A percentile compares a stretch with the other conserved stretches of the same genome.
Conservation (phyloP, 1,140 invertebrate species). For the Hylyphantes graminicola region DNA sequence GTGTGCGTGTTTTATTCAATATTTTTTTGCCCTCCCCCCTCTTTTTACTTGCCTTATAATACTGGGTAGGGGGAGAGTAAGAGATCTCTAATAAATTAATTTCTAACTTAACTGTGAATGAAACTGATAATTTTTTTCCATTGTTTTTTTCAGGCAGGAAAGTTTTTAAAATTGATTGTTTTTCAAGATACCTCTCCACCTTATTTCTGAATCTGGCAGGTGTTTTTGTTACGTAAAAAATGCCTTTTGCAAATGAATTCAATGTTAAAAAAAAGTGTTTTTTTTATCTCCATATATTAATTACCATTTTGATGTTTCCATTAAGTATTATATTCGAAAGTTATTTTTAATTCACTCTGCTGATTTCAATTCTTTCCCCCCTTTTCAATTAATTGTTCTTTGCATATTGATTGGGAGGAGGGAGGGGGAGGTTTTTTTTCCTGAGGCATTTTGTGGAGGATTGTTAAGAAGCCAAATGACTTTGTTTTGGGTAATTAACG, state of each 20-base stretch:
- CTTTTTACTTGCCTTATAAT: conserved; percentile 15
- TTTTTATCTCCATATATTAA: conserved; percentile 50
- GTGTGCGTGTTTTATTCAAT: conserved; percentile 38
- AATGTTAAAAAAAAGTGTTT: conserved; percentile 19
- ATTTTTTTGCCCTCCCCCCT: conserved; percentile 10
- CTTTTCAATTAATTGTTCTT: background rate
- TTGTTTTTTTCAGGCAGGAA: conserved; percentile 25
- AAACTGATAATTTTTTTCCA: conserved; percentile 56
- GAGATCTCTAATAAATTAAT: conserved; percentile 57
- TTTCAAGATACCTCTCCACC: conserved; percentile 17
- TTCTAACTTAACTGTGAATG: conserved; percentile 48
- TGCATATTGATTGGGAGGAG: background rate
- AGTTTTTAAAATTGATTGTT: conserved; percentile 57
- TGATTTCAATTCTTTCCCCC: conserved; percentile 38
- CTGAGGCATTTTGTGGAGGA: background rate
- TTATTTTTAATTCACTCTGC: conserved; percentile 50
- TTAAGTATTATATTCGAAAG: conserved; percentile 47
- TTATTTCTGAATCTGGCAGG: conserved; percentile 59
- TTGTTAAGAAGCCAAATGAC: too few relatives aligned
- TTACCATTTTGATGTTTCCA: conserved; percentile 60
- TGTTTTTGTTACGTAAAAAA: conserved; percentile 56
- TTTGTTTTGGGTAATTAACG: too few relatives aligned
- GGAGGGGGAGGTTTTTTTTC: background rate
- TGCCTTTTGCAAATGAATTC: conserved; percentile 45
- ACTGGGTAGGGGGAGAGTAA: conserved; percentile 6